phyloP scores from a whole-genome alignment of 2,113 vertebrate genomes.

The Tenebrosternarchus preto region DNA sequence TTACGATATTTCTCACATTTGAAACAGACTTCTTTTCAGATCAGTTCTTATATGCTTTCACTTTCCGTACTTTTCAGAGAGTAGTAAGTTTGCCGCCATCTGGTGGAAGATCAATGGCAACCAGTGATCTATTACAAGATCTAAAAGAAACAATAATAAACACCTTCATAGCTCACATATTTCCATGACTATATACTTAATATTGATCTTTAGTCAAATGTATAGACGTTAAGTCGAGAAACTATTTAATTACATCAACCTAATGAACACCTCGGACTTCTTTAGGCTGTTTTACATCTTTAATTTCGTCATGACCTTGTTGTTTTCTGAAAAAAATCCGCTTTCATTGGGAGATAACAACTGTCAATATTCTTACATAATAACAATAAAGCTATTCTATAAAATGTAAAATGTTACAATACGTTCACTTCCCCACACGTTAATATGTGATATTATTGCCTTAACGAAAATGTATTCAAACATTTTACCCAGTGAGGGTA shows the following conservation, averaged over 20 bases:
- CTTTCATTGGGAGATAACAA: too few relatives aligned
- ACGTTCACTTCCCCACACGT: neutral
- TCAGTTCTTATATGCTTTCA: too few relatives aligned
- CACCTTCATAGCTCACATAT: neutral
- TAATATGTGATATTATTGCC: neutral
- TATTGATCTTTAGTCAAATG: neutral
- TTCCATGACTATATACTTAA: neutral
- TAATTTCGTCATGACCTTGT: slow-evolving; percentile 15
- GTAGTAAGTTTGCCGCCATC: neutral
- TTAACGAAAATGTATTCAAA: neutral
- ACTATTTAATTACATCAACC: neutral
- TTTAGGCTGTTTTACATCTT: neutral
- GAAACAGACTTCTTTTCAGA: neutral
- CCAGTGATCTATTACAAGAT: neutral
- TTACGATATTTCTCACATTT: neutral
- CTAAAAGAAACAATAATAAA: too few relatives aligned
- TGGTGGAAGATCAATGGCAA: neutral
- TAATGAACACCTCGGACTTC: neutral
- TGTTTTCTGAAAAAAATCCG: neutral
- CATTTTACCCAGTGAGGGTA: neutral
- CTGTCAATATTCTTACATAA: too few relatives aligned
- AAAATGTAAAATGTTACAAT: neutral
- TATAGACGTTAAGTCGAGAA: neutral
- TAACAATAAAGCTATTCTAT: neutral
- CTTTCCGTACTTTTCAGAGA: neutral